Evolutionary conservation across 2,888 invertebrate genomes (phyloP).

Genomic region (Dasysyrphus tricinctus): DNA sequence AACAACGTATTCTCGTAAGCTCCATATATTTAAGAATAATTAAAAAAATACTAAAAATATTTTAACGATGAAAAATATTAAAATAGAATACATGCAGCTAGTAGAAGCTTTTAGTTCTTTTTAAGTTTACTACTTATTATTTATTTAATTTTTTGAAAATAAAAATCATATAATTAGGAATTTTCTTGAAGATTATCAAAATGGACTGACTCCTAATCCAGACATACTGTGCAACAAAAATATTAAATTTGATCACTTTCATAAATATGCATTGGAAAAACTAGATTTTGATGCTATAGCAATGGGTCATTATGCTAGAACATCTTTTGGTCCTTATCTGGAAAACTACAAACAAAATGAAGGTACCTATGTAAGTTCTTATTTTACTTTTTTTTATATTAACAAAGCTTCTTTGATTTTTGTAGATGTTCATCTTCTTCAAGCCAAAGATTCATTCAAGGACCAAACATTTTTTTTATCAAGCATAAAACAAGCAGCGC

Average conservation of each 20-base stretch:
- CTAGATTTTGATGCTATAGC: constrained; percentile 94
- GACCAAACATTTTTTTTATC: constrained; percentile 98
- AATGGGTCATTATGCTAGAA: constrained; percentile 97
- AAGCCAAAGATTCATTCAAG: constrained; percentile 90
- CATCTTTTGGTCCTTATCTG: constrained; percentile 91
- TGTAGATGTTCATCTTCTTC: constrained; percentile 88
- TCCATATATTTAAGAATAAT: too few species aligned
- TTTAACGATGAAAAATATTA: not conserved
- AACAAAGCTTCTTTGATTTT: constrained; percentile 33
- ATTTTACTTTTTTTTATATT: not conserved
- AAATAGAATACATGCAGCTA: not conserved
- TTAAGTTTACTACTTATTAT: not conserved
- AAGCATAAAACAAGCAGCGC: constrained; percentile 90
- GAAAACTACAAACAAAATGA: constrained; percentile 86
- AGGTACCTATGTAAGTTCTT: constrained; percentile 85
- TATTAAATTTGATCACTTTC: constrained; percentile 96
- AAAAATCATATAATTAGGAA: constrained; percentile 83
- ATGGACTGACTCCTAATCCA: constrained; percentile 97
- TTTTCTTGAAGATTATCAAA: constrained; percentile 92
- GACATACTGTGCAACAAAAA: constrained; percentile 97
- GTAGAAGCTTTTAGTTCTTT: not conserved
- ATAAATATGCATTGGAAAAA: constrained; percentile 89
- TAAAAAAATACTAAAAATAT: not conserved
- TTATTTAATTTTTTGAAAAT: constrained; percentile 78
- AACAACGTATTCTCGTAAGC: constrained; percentile 89